Evolutionary conservation across 2,888 invertebrate genomes (phyloP), one percentile per base, ranked within the genome.

Genomic region (Pachliopta kotzebuea): DNA sequence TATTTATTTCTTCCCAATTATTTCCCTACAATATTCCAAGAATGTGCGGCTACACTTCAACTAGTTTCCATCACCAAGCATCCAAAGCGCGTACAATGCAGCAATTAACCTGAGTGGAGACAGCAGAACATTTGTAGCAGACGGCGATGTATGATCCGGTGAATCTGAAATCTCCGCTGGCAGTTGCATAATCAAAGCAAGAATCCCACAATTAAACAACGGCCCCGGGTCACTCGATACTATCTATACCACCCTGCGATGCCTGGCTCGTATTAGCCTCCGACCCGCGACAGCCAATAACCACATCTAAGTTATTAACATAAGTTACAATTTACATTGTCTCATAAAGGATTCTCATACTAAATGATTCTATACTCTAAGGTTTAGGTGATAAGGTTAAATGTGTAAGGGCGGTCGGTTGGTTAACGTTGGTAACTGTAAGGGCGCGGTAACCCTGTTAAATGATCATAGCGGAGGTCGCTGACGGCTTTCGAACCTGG

Each of bases 161-260:
- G 23, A 29, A 23, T 37, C 69, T 42, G 18, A 50, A 58, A 23
- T 37, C 56, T 37, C 56, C 26, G 11, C 53, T 53, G 50, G 56
- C 67, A 52, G 52, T 65, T 58, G 82, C 84, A 84, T 81, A 84
- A 83, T 79, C 76, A 74, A 52, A 63, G 45, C 52, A 62, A 56
- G 53, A n/a, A 75, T 70, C 69, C 81, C 73, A 81, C 86, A 87
- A 87, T 87, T 86, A 87, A 88, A 87, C 78, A 83, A 83, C 78
- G 84, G 85, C 85, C 77, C 78, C 77, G 75, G 84, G 85, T 85
- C 84, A 84, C 78, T 73, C 73, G 85, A 85, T 85, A 81, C 80
- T 78, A 83, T 84, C 84, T 76, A 71, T 75, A 74, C 81, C 84
- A 85, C 84, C 85, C 79, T 72, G 72, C 75, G 77, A 81, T 82